Evolutionary conservation across 2,113 vertebrate genomes (phyloP).

Genomic region (Rousettus leschenaultii): DNA sequence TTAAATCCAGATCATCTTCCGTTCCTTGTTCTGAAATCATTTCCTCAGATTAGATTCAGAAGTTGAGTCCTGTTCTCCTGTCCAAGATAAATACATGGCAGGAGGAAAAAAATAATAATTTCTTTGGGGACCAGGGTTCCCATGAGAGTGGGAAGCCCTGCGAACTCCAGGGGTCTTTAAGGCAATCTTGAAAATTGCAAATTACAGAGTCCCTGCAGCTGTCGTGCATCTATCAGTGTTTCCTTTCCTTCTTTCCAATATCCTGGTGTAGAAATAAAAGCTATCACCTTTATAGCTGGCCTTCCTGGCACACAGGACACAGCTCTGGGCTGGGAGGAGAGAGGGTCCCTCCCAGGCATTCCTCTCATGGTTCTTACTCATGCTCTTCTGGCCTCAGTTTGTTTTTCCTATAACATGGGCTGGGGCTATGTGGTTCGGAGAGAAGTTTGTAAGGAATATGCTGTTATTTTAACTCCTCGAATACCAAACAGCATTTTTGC

Average conservation of each 20-base stretch:
- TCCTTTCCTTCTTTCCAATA: not conserved
- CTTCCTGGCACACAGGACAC: not conserved
- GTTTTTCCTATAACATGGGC: not conserved
- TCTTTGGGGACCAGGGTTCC: not conserved
- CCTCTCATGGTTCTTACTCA: not conserved
- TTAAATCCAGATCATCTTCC: not conserved
- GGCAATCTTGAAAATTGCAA: constrained; percentile 10
- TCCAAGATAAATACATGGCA: constrained; percentile 48
- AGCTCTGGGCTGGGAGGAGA: not conserved
- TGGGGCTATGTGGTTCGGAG: not conserved
- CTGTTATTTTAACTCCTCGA: not conserved
- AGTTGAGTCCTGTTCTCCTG: not conserved
- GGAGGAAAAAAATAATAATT: not conserved
- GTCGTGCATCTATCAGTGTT: not conserved
- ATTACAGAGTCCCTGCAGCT: constrained; percentile 15
- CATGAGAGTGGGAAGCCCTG: not conserved
- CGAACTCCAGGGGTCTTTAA: not conserved
- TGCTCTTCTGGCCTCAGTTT: not conserved
- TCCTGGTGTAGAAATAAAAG: not conserved
- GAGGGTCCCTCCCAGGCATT: not conserved
- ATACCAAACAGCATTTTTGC: not conserved
- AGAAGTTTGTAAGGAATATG: not conserved
- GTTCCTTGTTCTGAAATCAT: constrained; percentile 16
- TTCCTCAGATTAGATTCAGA: not conserved
- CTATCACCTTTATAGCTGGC: not conserved